These are phyloP conservation scores for Parambassis ranga DNA, from an alignment of 2,797 vertebrate genomes.

Conservation along the genomic window DNA sequence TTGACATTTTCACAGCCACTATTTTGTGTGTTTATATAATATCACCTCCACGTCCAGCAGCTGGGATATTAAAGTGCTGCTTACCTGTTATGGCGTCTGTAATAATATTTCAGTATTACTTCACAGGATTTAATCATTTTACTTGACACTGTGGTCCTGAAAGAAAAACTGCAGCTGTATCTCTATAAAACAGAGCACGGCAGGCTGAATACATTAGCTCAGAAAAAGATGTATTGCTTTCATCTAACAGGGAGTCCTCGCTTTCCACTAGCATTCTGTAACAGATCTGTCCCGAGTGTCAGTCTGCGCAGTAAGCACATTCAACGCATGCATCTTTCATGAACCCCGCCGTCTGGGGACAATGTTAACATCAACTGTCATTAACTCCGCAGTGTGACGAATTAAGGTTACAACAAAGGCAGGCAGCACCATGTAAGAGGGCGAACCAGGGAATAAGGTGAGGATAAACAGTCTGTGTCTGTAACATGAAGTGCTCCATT, in stretches of 20 bases:
- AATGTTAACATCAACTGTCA: conserved; percentile 72
- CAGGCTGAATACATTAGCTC: conserved; percentile 37
- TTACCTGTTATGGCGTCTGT: not conserved
- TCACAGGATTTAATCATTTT: conserved; percentile 4
- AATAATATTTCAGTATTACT: conserved; percentile 6
- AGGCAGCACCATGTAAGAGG: conserved; percentile 44
- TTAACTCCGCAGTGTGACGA: conserved; percentile 64
- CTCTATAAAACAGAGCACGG: conserved; percentile 21
- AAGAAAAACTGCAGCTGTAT: conserved; percentile 20
- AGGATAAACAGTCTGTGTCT: conserved; percentile 21
- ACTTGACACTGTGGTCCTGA: not conserved
- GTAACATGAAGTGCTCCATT: conserved; percentile 30
- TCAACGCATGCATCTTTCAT: conserved; percentile 75
- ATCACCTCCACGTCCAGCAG: not conserved
- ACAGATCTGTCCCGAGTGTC: conserved; percentile 61
- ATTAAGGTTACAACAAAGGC: conserved; percentile 64
- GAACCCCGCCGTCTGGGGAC: conserved; percentile 64
- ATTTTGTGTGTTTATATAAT: not conserved
- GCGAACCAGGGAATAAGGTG: conserved; percentile 22
- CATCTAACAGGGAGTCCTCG: conserved; percentile 32
- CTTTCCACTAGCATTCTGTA: conserved; percentile 49
- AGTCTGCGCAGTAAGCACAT: conserved; percentile 61
- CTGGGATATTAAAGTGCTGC: not conserved
- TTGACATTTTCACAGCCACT: not conserved
- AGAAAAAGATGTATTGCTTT: conserved; percentile 39